A percentile compares a stretch with the other conserved stretches of the same genome.
Conservation (phyloP, 1,140 invertebrate species). For the Bemisia tabaci region DNA sequence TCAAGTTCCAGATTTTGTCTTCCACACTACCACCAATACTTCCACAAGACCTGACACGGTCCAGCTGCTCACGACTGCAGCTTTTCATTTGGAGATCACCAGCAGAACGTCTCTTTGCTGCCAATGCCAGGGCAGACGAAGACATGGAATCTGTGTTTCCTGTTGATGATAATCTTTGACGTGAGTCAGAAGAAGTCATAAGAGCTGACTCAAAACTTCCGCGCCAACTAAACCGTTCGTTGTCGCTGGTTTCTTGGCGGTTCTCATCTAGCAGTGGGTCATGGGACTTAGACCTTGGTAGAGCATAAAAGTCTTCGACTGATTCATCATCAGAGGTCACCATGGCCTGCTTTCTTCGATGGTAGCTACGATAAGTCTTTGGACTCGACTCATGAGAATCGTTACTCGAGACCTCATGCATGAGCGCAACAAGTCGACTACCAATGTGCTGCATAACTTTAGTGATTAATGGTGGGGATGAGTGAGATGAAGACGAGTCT, state of each 20-base stretch:
- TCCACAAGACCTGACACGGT: slow-evolving; percentile 62
- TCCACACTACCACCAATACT: slow-evolving; percentile 56
- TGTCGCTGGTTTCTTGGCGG: slow-evolving; percentile 68
- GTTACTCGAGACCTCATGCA: slow-evolving; percentile 67
- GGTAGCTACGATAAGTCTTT: slow-evolving; percentile 26
- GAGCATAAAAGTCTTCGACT: slow-evolving; percentile 34
- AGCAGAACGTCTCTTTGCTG: slow-evolving; percentile 57
- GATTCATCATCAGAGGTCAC: slow-evolving; percentile 61
- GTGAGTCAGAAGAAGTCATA: slow-evolving; percentile 61
- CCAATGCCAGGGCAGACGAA: slow-evolving; percentile 44
- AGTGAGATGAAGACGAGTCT: slow-evolving; percentile 40
- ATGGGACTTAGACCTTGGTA: slow-evolving; percentile 60
- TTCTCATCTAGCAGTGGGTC: slow-evolving; percentile 46
- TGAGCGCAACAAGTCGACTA: slow-evolving; percentile 70
- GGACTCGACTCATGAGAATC: neutral
- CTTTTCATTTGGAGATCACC: slow-evolving; percentile 62
- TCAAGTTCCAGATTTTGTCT: slow-evolving; percentile 38
- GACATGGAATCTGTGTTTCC: slow-evolving; percentile 41
- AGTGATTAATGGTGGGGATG: slow-evolving; percentile 71
- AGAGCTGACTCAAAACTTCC: slow-evolving; percentile 79
- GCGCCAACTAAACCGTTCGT: slow-evolving; percentile 76
- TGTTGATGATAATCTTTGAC: slow-evolving; percentile 46
- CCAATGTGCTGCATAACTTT: slow-evolving; percentile 89
- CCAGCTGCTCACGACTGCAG: slow-evolving; percentile 55
- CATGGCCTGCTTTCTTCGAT: slow-evolving; percentile 39